Evolutionary conservation across 1,140 invertebrate genomes (phyloP), one percentile per base, ranked within the genome.

Genomic region (Dryas iulia): DNA sequence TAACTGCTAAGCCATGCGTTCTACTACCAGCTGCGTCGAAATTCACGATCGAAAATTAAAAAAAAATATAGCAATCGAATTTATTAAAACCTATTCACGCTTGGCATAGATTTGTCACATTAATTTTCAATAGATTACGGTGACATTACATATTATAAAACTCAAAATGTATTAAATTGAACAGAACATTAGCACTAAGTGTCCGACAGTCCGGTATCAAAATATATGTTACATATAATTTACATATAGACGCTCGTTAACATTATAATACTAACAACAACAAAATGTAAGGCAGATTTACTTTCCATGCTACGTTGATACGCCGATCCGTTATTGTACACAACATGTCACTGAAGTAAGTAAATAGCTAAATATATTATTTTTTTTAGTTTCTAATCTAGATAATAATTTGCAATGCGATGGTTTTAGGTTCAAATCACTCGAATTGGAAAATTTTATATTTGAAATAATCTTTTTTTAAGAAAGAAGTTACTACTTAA

Each of bases 41-140:
- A n/a, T n/a, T n/a, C n/a, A n/a, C n/a, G n/a, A n/a, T n/a, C n/a
- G n/a, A n/a, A n/a, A n/a, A n/a, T n/a, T n/a, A n/a, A n/a, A n/a
- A n/a, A n/a, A n/a, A n/a, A n/a, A n/a, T n/a, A n/a, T n/a, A n/a
- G n/a, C n/a, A n/a, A n/a, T n/a, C n/a, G n/a, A n/a, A n/a, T n/a
- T n/a, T n/a, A n/a, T n/a, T n/a, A n/a, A n/a, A n/a, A n/a, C n/a
- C n/a, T n/a, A n/a, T n/a, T n/a, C n/a, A n/a, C n/a, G n/a, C n/a
- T n/a, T n/a, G n/a, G n/a, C n/a, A n/a, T n/a, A n/a, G n/a, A n/a
- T n/a, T n/a, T n/a, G n/a, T n/a, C n/a, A n/a, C n/a, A n/a, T n/a
- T n/a, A 70, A 69, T 76, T 74, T 70, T 65, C 62, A 69, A n/a
- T n/a, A n/a, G n/a, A n/a, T n/a, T n/a, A 63, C 62, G 59, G 57